These are phyloP conservation scores for Papilio polyxenes DNA, from an alignment of 1,140 invertebrate genomes.

Conservation along the genomic window DNA sequence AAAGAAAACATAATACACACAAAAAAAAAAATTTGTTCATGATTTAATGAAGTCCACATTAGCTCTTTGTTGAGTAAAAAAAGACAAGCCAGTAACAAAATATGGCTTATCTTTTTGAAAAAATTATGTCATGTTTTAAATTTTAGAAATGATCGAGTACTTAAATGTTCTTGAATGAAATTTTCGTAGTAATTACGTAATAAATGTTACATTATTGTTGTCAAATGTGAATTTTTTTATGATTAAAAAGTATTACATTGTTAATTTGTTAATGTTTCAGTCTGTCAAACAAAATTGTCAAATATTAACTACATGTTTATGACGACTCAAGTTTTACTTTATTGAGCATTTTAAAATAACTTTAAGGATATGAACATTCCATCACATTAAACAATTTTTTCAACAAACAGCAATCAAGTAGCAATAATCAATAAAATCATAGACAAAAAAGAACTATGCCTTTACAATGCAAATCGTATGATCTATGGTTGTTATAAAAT, in stretches of 20 bases:
- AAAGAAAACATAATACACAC: constrained; percentile 46
- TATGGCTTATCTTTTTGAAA: neutral
- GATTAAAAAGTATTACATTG: too few species aligned
- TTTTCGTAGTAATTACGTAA: neutral
- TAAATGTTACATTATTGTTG: too few species aligned
- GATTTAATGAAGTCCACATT: neutral
- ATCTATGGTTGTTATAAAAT: neutral
- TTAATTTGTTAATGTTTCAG: constrained; percentile 52
- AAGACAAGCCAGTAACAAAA: neutral
- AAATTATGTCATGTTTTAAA: neutral
- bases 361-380: neutral
- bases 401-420: too few species aligned
- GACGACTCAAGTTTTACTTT: constrained; percentile 36
- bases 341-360: neutral
- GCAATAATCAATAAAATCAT: neutral
- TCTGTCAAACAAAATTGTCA: constrained; percentile 49
- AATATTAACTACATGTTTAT: constrained; percentile 37
- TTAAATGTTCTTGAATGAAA: neutral
- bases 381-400: neutral
- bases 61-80: neutral
- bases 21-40: constrained; percentile 23
- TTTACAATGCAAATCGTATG: neutral
- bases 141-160: too few species aligned
- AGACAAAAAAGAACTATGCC: neutral
- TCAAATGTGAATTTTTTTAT: too few species aligned